phyloP scores from a whole-genome alignment of 2,888 invertebrate genomes.

The Calliscelio sp. region DNA sequence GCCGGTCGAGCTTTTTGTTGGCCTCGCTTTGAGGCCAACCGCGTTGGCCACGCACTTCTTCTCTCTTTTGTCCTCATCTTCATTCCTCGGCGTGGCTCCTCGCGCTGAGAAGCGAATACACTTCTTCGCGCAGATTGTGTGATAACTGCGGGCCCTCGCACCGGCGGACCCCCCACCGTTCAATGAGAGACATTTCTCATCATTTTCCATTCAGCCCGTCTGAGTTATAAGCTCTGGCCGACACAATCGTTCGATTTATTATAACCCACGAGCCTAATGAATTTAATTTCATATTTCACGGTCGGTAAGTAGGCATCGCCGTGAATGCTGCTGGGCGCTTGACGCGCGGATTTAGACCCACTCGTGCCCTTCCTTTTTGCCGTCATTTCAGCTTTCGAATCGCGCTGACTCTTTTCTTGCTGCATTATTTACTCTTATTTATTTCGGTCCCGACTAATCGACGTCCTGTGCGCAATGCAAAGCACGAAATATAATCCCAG shows the following conservation, averaged over 20 bases:
- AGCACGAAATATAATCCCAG: slow-evolving; percentile 56
- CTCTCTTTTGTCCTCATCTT: too few species aligned
- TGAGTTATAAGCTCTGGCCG: slow-evolving; percentile 83
- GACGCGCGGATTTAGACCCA: slow-evolving; percentile 71
- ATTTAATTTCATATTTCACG: slow-evolving; percentile 86
- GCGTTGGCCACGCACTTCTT: too few species aligned
- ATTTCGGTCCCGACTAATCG: slow-evolving; percentile 63
- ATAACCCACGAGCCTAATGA: slow-evolving; percentile 84
- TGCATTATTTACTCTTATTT: slow-evolving; percentile 49
- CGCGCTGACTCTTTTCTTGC: too few species aligned
- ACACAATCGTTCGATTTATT: slow-evolving; percentile 85
- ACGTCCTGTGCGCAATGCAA: slow-evolving; percentile 56
- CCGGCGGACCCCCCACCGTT: too few species aligned
- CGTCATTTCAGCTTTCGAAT: slow-evolving; percentile 55
- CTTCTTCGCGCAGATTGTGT: too few species aligned
- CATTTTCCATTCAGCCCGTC: too few species aligned
- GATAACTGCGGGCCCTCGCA: too few species aligned
- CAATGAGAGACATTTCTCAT: too few species aligned
- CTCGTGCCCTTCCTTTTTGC: slow-evolving; percentile 45
- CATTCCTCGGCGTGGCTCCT: too few species aligned
- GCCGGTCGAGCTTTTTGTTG: too few species aligned
- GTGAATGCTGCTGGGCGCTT: slow-evolving; percentile 75
- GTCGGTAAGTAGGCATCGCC: slow-evolving; percentile 82
- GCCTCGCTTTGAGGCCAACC: too few species aligned
- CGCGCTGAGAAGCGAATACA: too few species aligned